Percentiles rank a stretch among this genome's conserved stretches.
phyloP scores from a whole-genome alignment of 2,797 vertebrate genomes.

The Phataginus tetradactyla region DNA sequence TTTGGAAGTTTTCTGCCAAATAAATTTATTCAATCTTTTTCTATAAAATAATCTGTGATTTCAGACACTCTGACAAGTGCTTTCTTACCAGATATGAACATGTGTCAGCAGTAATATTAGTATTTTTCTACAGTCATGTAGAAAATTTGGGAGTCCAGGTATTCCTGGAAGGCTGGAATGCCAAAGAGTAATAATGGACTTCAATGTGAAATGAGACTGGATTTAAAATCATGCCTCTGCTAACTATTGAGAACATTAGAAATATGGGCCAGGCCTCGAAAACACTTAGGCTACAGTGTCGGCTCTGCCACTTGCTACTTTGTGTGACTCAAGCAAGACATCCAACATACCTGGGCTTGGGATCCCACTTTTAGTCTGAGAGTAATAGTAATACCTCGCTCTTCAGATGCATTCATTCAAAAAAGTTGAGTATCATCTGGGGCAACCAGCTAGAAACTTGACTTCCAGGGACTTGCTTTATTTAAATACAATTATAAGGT shows the following conservation, averaged over 20 bases:
- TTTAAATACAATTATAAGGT: slow-evolving; percentile 32
- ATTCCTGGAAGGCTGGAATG: neutral
- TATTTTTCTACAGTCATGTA: neutral
- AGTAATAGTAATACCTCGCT: neutral
- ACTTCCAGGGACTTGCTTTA: slow-evolving; percentile 19
- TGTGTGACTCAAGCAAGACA: neutral
- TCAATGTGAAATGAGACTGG: neutral
- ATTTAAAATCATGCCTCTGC: neutral
- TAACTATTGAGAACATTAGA: neutral
- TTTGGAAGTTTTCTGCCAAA: slow-evolving; percentile 74
- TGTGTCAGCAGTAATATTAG: neutral
- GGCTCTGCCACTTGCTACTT: neutral
- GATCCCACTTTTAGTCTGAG: slow-evolving; percentile 10
- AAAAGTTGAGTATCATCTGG: neutral
- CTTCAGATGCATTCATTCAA: neutral
- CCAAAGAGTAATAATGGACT: slow-evolving; percentile 22
- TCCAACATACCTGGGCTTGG: neutral
- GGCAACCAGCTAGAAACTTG: neutral
- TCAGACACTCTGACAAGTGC: neutral
- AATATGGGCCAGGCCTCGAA: neutral
- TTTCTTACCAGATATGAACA: neutral
- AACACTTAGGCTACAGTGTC: neutral
- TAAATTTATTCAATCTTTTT: slow-evolving; percentile 44
- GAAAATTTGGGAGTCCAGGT: neutral
- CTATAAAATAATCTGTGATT: slow-evolving; percentile 48